phyloP scores from a whole-genome alignment of 2,888 invertebrate species.

The Automeris io region DNA sequence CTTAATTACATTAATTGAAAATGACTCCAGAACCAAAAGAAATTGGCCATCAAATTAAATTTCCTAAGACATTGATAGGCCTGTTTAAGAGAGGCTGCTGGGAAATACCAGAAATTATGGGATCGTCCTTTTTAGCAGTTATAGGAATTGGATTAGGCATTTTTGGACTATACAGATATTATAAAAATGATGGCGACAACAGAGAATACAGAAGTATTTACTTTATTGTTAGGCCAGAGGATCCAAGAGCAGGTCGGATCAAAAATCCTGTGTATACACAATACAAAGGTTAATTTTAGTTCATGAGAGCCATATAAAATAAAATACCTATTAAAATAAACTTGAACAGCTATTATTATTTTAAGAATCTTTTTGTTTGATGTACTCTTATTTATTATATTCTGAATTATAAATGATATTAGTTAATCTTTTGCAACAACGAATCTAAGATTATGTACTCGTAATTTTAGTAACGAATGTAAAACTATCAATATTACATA shows the following conservation, averaged over 20 bases:
- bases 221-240: constrained; percentile 79
- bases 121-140: constrained; percentile 71
- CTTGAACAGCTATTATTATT: too few species aligned
- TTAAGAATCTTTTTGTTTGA: too few species aligned
- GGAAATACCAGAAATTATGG: constrained; percentile 84
- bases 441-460: too few species aligned
- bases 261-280: constrained; percentile 47
- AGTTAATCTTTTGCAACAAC: too few species aligned
- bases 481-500: too few species aligned
- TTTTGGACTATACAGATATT: constrained; percentile 59
- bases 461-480: too few species aligned
- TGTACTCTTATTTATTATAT: too few species aligned
- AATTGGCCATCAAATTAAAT: constrained; percentile 44
- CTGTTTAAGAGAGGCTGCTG: constrained; percentile 68
- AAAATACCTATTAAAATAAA: too few species aligned
- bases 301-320: not conserved
- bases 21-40: constrained; percentile 36
- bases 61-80: constrained; percentile 37
- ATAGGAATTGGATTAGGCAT: constrained; percentile 72
- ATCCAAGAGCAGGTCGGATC: constrained; percentile 70
- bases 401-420: too few species aligned
- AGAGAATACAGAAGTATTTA: constrained; percentile 77
- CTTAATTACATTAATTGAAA: too few species aligned
- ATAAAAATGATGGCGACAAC: constrained; percentile 78
- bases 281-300: constrained; percentile 19